Evolutionary conservation across 2,797 vertebrate genomes (phyloP), one percentile per base, ranked within the genome.

Genomic region (Salarias fasciatus): DNA sequence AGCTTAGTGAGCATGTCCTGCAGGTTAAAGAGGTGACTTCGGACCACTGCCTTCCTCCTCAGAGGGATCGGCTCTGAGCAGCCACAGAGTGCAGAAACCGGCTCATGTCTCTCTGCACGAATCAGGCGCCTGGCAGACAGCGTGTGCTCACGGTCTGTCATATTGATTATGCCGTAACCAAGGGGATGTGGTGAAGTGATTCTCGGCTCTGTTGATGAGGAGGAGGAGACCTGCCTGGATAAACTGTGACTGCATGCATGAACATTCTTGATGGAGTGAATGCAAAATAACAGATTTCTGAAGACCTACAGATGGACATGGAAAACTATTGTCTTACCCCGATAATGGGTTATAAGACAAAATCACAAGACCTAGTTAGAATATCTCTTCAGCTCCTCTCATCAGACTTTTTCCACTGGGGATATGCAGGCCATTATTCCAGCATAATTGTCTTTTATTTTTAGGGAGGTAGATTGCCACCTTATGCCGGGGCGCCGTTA

Each of bases 401-500:
- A 92, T 92, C 88, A 91, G 88, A 80, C 77, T 74, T 50, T 87
- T 88, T 83, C 92, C 89, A 63, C n/a, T 57, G 91, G 89, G 92
- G 82, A 82, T 85, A 77, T 70, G 60, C 42, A 89, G 82, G 84
- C 83, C 88, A 93, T 92, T 94, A 92, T 54, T 77, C 49, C 78
- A 69, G 77, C 51, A 52, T 94, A 93, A 94, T 93, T 92, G 86
- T 92, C 69, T 92, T 92, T 92, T 93, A 93, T 93, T 93, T 94
- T 92, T 92, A 93, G 92, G 75, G 79, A 87, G 68, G 74, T 82
- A 81, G 73, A 89, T 86, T 77, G 84, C 81, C 85, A 75, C 76
- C 49, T 87, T 85, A 77, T 82, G 80, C 54, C 41, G 55, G 72
- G 77, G 54, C 73, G 67, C 51, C 40, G 72, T 53, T 54, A 67